These are phyloP conservation scores for Polydrusus pterygomalis DNA, from an alignment of 2,888 invertebrate species.

Conservation along the genomic window DNA sequence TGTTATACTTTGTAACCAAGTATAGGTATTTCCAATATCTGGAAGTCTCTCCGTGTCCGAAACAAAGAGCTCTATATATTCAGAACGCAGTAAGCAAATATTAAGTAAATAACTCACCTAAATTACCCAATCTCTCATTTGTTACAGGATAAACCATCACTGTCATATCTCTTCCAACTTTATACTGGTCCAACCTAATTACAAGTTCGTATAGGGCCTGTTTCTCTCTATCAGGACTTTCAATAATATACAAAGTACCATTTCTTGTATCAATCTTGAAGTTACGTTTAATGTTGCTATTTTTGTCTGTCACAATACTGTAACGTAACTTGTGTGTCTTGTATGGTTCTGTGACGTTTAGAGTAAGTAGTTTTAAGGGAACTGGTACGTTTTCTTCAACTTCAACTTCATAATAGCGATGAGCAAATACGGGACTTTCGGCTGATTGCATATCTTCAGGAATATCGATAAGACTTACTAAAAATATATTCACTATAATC, in stretches of 20 bases:
- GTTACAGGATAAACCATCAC: constrained; percentile 86
- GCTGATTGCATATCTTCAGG: constrained; percentile 73
- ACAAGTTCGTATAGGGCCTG: constrained; percentile 79
- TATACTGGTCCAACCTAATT: constrained; percentile 74
- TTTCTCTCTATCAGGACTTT: constrained; percentile 84
- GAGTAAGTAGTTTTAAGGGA: constrained; percentile 83
- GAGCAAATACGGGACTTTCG: constrained; percentile 70
- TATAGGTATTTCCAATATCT: too few species aligned
- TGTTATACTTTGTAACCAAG: too few species aligned
- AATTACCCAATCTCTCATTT: constrained; percentile 81
- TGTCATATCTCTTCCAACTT: constrained; percentile 80
- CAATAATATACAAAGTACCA: constrained; percentile 83
- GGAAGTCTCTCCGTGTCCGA: too few species aligned
- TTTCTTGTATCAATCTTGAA: constrained; percentile 86
- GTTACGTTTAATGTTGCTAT: constrained; percentile 76
- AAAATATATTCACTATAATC: not conserved
- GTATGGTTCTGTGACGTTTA: constrained; percentile 84
- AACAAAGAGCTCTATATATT: too few species aligned
- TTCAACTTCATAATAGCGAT: constrained; percentile 85
- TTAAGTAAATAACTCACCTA: constrained; percentile 73
- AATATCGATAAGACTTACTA: constrained; percentile 79
- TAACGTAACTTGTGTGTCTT: constrained; percentile 79
- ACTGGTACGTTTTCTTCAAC: constrained; percentile 87
- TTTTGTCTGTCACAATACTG: constrained; percentile 76
- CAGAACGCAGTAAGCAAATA: not conserved